Evolutionary conservation across 2,113 vertebrate species (phyloP).

Genomic region (Petroica traversi): DNA sequence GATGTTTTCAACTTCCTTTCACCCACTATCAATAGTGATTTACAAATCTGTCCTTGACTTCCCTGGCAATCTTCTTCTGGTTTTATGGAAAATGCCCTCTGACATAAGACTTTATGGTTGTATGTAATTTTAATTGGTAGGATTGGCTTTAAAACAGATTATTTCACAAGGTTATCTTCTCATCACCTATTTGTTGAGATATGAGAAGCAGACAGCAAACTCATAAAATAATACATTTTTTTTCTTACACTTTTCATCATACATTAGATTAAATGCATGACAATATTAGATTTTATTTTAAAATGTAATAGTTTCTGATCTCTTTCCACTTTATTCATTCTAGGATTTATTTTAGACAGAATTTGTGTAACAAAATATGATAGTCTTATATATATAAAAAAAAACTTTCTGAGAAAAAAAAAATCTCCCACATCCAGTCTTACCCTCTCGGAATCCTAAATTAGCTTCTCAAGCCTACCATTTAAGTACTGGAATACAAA

Average conservation of each 20-base stretch:
- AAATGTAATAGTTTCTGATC: background rate
- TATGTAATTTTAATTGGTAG: background rate
- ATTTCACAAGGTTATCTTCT: background rate
- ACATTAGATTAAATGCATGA: background rate
- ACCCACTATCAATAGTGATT: background rate
- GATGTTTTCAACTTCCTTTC: background rate
- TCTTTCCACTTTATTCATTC: background rate
- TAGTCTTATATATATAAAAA: background rate
- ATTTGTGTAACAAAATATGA: background rate
- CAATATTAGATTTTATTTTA: background rate
- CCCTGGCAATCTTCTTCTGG: background rate
- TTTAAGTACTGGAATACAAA: background rate
- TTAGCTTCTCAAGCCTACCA: background rate
- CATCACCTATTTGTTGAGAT: background rate
- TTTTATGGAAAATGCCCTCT: background rate
- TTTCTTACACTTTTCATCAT: background rate
- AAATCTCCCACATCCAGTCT: background rate
- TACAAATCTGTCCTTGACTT: background rate
- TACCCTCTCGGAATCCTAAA: background rate
- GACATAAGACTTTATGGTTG: background rate
- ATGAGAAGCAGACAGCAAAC: background rate
- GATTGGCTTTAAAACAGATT: background rate
- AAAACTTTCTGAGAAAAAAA: background rate
- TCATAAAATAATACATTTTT: background rate
- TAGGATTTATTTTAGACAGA: background rate